Base-by-base conservation (phyloP, 1,140 invertebrate genomes). In the Drosophila athabasca region DNA sequence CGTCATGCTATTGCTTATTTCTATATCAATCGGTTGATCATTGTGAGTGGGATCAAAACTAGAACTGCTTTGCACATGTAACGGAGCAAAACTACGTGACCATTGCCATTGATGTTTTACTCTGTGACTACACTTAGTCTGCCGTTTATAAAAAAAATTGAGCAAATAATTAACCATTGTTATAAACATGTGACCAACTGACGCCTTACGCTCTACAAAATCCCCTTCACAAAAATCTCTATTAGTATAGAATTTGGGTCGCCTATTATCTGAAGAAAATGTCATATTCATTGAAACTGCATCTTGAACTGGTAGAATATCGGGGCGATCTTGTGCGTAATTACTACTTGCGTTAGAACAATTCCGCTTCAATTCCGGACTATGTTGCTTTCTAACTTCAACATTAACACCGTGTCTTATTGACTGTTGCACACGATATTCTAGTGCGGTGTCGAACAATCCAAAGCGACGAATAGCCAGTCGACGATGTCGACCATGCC, bases 401-500 rank as follows among this genome's bases (percentile, higher is more conserved):
- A 50, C 44, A 3, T 60, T 55, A 19, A 61, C 62, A n/a, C 45
- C 49, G 0, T 7, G 59, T 48, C 31, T 66, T 1, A 43, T 54
- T 3, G 43, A 39, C 48, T 61, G 29, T 43, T 57, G 50, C 19
- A 68, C 61, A 51, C 69, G 80, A 31, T 54, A 82, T 7, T 87
- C 69, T 26, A 65, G 6, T 5, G 89, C 73, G 0, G 58, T 62
- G 60, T 82, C 76, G 4, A 92, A 60, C 26, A 76, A 58, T 2
- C 91, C 91, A 55, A 92, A 91, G 8, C 91, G 75, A 17, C 91
- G 75, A 6, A 92, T 60, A 0, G 95, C 95, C 85, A 96, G 93
- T 45, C 95, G 93, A 67, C 94, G 94, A 58, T 95, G 93, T 59
- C 95, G 90, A 58, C 95, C 95, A 52, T 95, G 90, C 95, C 95